Conservation (phyloP, 2,113 vertebrate genomes). For the Stomatorhinus ivindoensis region DNA sequence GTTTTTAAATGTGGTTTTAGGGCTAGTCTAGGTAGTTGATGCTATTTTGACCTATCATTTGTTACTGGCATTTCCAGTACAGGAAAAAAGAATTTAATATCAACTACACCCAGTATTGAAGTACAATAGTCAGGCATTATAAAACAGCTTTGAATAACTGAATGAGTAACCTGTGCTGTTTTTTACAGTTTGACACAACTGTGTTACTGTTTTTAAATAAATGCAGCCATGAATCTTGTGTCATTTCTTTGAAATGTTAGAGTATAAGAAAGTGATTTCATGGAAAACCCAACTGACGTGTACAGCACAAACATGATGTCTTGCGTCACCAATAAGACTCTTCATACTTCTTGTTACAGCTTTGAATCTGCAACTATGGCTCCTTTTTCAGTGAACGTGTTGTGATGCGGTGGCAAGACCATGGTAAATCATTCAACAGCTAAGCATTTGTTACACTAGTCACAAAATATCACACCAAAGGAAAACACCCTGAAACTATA, state of each 20-base stretch:
- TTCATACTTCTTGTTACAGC: neutral
- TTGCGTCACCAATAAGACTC: neutral
- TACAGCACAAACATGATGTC: neutral
- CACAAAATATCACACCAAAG: neutral
- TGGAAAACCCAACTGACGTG: neutral
- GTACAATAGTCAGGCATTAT: neutral
- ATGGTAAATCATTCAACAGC: neutral
- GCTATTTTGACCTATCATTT: neutral
- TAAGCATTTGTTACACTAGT: neutral
- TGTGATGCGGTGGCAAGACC: neutral
- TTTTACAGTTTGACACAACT: neutral
- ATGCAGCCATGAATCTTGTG: neutral
- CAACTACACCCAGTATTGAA: neutral
- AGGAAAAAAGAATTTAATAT: neutral
- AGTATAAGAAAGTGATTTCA: neutral
- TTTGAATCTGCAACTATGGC: neutral
- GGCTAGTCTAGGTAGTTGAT: neutral
- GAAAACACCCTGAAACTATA: neutral
- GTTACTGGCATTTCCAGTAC: neutral
- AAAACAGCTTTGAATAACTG: neutral
- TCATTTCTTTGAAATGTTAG: neutral
- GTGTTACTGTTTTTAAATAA: neutral
- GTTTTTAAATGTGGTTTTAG: neutral
- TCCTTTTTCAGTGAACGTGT: neutral
- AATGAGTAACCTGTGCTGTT: neutral